Evolutionary conservation across 2,888 invertebrate species (phyloP), one percentile per base, ranked within the genome.

Genomic region (Melinaea menophilus): DNA sequence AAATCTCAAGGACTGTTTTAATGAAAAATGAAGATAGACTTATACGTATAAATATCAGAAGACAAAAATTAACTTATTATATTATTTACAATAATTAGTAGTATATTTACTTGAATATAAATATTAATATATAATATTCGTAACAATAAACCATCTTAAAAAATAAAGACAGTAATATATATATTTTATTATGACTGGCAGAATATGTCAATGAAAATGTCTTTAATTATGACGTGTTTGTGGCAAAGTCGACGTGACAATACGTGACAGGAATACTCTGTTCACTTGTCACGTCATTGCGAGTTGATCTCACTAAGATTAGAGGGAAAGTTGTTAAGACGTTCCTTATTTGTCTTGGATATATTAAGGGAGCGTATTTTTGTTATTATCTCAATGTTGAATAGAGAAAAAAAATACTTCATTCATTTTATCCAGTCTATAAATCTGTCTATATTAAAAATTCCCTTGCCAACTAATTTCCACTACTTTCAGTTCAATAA

Each of bases 401-500:
- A 22, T 48, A 13, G 2, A 48, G 5, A n/a, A 7, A 48, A 7
- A n/a, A 7, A 48, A 5, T 48, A 48, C 7, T n/a, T 48, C 5
- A 12, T 13, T 5, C 5, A n/a, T n/a, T 13, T 48, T 5, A 1
- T 48, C 5, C 48, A 22, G 31, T 51, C 31, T 9, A 31, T 51
- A 9, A 31, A 31, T 51, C 22, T 48, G 22, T 31, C 31, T 51
- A 31, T 31, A 51, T 31, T 51, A 51, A 51, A 46, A 31, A 31
- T 51, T 51, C n/a, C 31, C 31, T 51, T 11, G n/a, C 22, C 11
- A 51, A 51, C 60, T 61, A 63, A 65, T 65, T 67, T 67, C 47
- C 56, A 62, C 61, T 59, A 62, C 56, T 59, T 66, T 59, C 61
- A 58, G 56, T 61, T 59, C 61, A 59, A 59, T 62, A 13, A 59